These are phyloP conservation scores for Nothoprocta pentlandii DNA, from an alignment of 2,113 vertebrate genomes.

Conservation along the genomic window DNA sequence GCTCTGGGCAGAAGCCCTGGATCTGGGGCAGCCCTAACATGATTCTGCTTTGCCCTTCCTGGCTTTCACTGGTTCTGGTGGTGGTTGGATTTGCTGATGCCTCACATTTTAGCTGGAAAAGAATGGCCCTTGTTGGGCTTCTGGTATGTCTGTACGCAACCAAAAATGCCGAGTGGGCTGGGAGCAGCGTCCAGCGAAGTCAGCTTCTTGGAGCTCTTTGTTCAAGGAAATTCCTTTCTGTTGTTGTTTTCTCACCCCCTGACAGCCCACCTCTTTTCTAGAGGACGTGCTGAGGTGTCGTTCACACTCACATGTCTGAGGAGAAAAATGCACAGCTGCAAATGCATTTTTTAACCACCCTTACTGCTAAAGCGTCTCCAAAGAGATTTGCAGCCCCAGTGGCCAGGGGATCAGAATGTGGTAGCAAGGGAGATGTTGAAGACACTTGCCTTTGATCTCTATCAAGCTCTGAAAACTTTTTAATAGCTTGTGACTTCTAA, in stretches of 20 bases:
- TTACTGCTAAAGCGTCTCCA: not conserved
- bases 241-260: not conserved
- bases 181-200: slow-evolving; percentile 48
- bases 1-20: not conserved
- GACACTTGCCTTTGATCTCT: not conserved
- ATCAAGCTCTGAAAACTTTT: not conserved
- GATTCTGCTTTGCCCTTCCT: not conserved
- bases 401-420: not conserved
- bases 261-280: slow-evolving; percentile 53
- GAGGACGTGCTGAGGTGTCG: slow-evolving; percentile 45
- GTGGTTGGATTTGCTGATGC: slow-evolving; percentile 81
- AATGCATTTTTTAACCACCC: not conserved
- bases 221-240: slow-evolving; percentile 43
- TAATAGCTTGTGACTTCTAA: not conserved
- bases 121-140: slow-evolving; percentile 64
- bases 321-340: slow-evolving; percentile 50
- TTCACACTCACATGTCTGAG: slow-evolving; percentile 28
- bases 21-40: not conserved
- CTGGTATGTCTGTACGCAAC: slow-evolving; percentile 62
- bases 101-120: slow-evolving; percentile 77
- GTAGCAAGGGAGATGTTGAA: slow-evolving; percentile 1
- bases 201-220: slow-evolving; percentile 63
- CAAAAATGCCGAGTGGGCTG: slow-evolving; percentile 72
- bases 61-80: slow-evolving; percentile 71
- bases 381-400: slow-evolving; percentile 1